phyloP scores from a whole-genome alignment of 2,113 vertebrate species.

The Anser cygnoides region DNA sequence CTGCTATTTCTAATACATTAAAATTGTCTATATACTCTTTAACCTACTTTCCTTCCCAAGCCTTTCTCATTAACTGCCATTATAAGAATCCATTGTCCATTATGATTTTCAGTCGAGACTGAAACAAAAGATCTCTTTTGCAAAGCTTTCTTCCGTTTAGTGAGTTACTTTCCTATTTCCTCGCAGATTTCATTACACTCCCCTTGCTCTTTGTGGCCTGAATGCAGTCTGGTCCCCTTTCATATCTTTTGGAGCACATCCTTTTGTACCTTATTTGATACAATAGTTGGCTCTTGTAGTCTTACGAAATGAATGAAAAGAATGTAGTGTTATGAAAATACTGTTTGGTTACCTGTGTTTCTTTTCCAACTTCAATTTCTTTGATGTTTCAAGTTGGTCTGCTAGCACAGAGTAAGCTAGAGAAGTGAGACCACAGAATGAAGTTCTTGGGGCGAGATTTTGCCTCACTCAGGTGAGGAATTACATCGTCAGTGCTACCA shows the following conservation, averaged over 20 bases:
- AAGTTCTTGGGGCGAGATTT: neutral
- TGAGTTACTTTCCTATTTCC: neutral
- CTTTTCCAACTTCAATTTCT: neutral
- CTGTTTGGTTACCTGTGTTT: neutral
- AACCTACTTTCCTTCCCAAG: neutral
- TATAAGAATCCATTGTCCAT: neutral
- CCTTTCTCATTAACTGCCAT: neutral
- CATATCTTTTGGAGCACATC: neutral
- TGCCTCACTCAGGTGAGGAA: neutral
- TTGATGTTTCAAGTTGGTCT: neutral
- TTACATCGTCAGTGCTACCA: neutral
- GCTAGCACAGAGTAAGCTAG: neutral
- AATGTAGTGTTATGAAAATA: neutral
- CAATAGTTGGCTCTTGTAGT: neutral
- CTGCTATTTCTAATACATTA: constrained; percentile 1
- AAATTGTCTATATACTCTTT: neutral
- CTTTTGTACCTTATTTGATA: neutral
- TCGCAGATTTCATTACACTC: neutral
- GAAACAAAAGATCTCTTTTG: neutral
- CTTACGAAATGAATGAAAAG: neutral
- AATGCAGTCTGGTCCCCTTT: neutral
- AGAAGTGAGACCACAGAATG: neutral
- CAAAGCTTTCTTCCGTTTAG: neutral
- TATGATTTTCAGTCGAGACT: neutral
- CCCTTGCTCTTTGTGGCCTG: neutral